Conservation (phyloP, 2,888 invertebrate genomes). For the Chironomus riparius region DNA sequence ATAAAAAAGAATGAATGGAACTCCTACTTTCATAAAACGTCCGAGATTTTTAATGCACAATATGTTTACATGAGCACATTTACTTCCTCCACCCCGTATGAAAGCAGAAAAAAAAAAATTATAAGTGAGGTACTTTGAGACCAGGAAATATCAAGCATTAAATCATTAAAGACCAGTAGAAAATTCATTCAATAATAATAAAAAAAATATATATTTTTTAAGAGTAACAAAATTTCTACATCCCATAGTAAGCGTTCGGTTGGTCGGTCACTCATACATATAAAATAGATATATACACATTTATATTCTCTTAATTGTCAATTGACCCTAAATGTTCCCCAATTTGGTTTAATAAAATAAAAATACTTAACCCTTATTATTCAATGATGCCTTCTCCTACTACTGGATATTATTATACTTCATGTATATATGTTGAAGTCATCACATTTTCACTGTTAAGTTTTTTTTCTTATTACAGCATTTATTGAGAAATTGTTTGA, state of each 20-base stretch:
- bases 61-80: too few relatives aligned
- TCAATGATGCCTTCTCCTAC: background rate
- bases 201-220: too few relatives aligned
- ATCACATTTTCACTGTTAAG: background rate
- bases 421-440: background rate
- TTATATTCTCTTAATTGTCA: conserved; percentile 12
- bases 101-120: background rate
- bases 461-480: background rate
- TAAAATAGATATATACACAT: background rate
- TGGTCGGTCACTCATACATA: background rate
- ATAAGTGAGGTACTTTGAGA: background rate
- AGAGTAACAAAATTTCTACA: too few relatives aligned
- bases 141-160: background rate
- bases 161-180: conserved; percentile 9
- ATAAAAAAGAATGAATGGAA: background rate
- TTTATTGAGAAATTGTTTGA: background rate
- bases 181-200: background rate
- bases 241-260: background rate
- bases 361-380: conserved; percentile 26
- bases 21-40: background rate
- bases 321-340: conserved; percentile 25
- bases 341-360: conserved; percentile 24
- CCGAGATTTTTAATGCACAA: background rate
- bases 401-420: background rate
- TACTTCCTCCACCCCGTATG: background rate